These are phyloP conservation scores for Notiomystis cincta DNA, from an alignment of 2,113 vertebrate genomes.

Conservation along the genomic window DNA sequence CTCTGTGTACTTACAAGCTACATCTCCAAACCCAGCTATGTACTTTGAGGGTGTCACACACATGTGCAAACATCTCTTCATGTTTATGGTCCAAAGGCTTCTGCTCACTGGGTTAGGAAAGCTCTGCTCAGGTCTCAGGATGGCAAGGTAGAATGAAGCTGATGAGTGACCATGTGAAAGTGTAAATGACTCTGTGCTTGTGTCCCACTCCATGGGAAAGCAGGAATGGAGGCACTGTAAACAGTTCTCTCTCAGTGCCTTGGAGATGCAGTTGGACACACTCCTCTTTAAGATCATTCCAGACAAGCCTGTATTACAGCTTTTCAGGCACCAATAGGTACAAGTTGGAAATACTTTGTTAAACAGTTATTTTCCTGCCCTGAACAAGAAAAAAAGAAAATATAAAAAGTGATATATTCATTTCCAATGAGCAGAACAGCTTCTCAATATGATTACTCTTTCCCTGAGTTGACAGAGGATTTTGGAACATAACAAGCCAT, in stretches of 20 bases:
- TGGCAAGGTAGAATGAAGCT: background rate
- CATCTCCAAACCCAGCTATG: background rate
- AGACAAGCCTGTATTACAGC: background rate
- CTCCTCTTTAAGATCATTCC: background rate
- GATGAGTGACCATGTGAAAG: background rate
- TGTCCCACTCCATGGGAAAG: too few relatives aligned
- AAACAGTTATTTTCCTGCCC: background rate
- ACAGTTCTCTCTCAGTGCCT: background rate
- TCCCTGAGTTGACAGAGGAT: background rate
- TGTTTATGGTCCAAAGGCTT: background rate
- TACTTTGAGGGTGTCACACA: background rate
- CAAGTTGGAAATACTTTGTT: background rate
- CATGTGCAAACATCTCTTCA: background rate
- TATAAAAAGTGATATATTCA: background rate
- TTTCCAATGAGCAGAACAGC: background rate
- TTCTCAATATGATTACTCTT: background rate
- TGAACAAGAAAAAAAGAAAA: background rate
- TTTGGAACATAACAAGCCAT: background rate
- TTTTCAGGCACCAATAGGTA: background rate
- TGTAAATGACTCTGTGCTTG: background rate
- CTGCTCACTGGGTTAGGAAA: background rate
- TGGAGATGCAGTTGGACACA: background rate
- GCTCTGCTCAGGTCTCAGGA: background rate
- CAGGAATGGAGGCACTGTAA: background rate
- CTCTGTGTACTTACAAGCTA: background rate